Evolutionary conservation across 1,140 invertebrate species (phyloP).

Genomic region (Nephotettix cincticeps): DNA sequence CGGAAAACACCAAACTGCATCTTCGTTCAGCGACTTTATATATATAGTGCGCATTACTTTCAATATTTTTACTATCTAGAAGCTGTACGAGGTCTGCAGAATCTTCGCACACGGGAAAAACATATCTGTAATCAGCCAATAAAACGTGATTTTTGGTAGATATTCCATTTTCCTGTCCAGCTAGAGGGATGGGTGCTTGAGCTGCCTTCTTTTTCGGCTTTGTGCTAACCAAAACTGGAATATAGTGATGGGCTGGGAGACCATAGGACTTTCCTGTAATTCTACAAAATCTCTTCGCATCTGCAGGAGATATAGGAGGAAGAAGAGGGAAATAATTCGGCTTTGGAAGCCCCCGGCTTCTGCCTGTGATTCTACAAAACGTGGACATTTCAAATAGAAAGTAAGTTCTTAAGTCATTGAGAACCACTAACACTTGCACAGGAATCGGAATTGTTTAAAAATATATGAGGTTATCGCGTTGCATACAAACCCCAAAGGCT

Average conservation of each 20-base stretch:
- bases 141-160: conserved; percentile 56
- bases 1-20: conserved; percentile 73
- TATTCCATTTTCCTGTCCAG: conserved; percentile 37
- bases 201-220: conserved; percentile 52
- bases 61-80: conserved; percentile 56
- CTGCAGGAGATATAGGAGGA: conserved; percentile 75
- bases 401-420: too few relatives aligned
- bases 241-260: conserved; percentile 72
- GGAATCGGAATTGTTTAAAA: too few relatives aligned
- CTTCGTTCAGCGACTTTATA: conserved; percentile 71
- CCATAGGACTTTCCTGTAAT: conserved; percentile 81
- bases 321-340: conserved; percentile 81
- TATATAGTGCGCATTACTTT: conserved; percentile 62
- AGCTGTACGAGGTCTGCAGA: conserved; percentile 62
- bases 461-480: too few relatives aligned
- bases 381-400: conserved; percentile 42
- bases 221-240: conserved; percentile 65
- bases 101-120: conserved; percentile 67
- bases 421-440: too few relatives aligned
- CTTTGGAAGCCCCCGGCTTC: conserved; percentile 73
- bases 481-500: too few relatives aligned
- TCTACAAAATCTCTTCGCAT: conserved; percentile 74
- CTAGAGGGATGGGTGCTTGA: conserved; percentile 56
- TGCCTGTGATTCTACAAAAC: conserved; percentile 79
- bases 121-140: conserved; percentile 70